phyloP scores from a whole-genome alignment of 2,888 invertebrate genomes.

The Spilosoma lubricipeda region DNA sequence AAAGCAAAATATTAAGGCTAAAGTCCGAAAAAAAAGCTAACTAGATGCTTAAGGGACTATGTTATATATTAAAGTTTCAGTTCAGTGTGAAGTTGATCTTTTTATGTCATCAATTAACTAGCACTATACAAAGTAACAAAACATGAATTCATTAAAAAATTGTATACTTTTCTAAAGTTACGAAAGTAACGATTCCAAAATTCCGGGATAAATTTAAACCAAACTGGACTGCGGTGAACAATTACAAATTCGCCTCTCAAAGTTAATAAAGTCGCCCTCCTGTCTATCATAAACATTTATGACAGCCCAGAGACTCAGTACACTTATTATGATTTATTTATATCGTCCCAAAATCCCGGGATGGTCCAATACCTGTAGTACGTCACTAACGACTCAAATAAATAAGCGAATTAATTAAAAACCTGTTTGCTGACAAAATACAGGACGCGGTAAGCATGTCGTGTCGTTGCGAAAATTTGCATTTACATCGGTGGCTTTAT shows the following conservation, averaged over 20 bases:
- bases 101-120: neutral
- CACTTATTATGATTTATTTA: slow-evolving; percentile 6
- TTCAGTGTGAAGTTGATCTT: neutral
- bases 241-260: neutral
- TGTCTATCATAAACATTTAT: neutral
- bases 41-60: too few relatives aligned
- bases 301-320: neutral
- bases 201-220: neutral
- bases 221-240: neutral
- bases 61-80: neutral
- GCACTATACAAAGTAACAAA: neutral
- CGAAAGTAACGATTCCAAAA: neutral
- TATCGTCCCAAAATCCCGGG: slow-evolving; percentile 13
- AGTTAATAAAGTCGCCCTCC: neutral
- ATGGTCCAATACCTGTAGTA: slow-evolving; percentile 23
- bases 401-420: slow-evolving; percentile 80
- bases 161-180: neutral
- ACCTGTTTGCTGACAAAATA: slow-evolving; percentile 75
- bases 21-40: neutral
- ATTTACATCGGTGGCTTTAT: slow-evolving; percentile 49
- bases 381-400: slow-evolving; percentile 57
- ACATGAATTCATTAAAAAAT: neutral
- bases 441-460: slow-evolving; percentile 48
- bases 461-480: slow-evolving; percentile 51
- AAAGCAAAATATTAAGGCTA: neutral